Evolutionary conservation across 2,797 vertebrate genomes (phyloP).

Genomic region (Spatula versicolor): DNA sequence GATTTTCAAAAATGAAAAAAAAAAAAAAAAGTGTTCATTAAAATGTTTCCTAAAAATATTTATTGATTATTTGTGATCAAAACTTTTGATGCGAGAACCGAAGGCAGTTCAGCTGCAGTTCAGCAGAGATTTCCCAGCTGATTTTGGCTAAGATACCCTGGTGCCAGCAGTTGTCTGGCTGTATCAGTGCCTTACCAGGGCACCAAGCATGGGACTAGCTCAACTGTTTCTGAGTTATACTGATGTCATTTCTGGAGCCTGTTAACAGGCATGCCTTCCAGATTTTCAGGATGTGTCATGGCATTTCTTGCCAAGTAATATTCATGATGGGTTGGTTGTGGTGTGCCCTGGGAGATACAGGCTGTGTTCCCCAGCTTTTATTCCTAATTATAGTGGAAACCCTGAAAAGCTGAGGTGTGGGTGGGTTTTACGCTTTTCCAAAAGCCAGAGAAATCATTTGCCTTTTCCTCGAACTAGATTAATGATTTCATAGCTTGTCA

Average conservation of each 20-base stretch:
- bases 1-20: not conserved
- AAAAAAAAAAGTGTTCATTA: not conserved
- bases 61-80: not conserved
- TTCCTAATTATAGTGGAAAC: not conserved
- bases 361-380: not conserved
- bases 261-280: not conserved
- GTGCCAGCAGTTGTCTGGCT: not conserved
- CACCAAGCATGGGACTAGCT: not conserved
- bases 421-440: not conserved
- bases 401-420: not conserved
- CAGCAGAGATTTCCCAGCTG: not conserved
- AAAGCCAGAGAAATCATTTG: not conserved
- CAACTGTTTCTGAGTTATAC: not conserved
- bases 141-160: not conserved
- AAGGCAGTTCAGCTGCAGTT: not conserved
- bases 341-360: not conserved
- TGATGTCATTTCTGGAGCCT: not conserved
- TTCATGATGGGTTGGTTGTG: not conserved
- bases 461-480: not conserved
- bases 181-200: not conserved
- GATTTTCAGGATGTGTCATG: not conserved
- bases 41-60: not conserved
- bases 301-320: not conserved
- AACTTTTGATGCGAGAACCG: not conserved
- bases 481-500: not conserved